These are phyloP conservation scores for Helicoverpa armigera DNA, from an alignment of 1,140 invertebrate species.

Conservation along the genomic window DNA sequence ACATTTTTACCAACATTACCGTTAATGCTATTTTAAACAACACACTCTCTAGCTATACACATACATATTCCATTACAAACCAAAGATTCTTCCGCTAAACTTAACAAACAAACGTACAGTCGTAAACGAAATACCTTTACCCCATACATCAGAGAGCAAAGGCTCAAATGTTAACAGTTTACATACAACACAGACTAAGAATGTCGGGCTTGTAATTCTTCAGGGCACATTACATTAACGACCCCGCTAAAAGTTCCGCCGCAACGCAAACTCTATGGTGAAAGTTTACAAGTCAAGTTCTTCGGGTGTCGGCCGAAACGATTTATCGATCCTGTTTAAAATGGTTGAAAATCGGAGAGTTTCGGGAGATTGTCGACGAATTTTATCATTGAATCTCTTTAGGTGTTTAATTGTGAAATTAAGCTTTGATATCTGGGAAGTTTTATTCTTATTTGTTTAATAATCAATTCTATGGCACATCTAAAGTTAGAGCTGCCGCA, in stretches of 20 bases:
- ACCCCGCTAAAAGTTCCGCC: conserved; percentile 17
- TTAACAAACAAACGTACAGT: neutral
- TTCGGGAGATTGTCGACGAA: neutral
- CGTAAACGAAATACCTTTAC: neutral
- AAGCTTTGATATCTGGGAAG: too few species aligned
- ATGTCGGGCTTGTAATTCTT: conserved; percentile 43
- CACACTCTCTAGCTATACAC: neutral
- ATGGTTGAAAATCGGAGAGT: conserved; percentile 16
- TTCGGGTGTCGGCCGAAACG: conserved; percentile 4
- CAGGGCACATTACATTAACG: conserved; percentile 47
- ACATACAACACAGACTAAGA: conserved; percentile 28
- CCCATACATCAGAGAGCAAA: conserved; percentile 31
- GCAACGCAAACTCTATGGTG: conserved; percentile 38
- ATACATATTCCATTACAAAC: neutral
- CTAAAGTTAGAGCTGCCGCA: too few species aligned
- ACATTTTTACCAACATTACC: neutral
- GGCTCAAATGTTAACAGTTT: conserved; percentile 22
- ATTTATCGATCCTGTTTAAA: conserved; percentile 45
- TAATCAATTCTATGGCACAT: too few species aligned
- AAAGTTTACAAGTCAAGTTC: conserved; percentile 11
- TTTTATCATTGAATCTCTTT: neutral
- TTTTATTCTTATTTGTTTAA: too few species aligned
- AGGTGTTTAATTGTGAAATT: neutral
- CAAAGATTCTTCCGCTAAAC: conserved; percentile 5
- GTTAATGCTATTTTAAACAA: neutral